Percentiles rank a stretch among this genome's conserved stretches.
Conservation (phyloP, 2,888 invertebrate genomes). For the Anthrax anthrax region DNA sequence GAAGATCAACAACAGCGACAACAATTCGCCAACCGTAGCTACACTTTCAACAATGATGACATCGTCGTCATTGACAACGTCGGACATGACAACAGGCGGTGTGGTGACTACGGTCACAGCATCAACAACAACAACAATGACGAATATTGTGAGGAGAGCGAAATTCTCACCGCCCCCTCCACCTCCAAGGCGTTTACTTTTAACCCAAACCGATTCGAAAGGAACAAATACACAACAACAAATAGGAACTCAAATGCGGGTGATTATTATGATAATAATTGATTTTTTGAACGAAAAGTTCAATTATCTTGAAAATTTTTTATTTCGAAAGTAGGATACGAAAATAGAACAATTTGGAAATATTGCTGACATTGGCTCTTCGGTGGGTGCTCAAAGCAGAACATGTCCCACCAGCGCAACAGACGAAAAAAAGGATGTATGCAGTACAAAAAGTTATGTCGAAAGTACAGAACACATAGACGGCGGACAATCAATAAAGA, state of each 20-base stretch:
- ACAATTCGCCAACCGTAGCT: background rate
- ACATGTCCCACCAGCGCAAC: conserved; percentile 15
- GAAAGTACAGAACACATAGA: conserved; percentile 18
- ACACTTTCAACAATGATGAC: too few relatives aligned
- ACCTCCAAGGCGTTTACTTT: conserved; percentile 30
- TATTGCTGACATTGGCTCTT: conserved; percentile 38
- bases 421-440: conserved; percentile 27
- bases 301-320: background rate
- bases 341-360: conserved; percentile 28
- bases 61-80: too few relatives aligned
- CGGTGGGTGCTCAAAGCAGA: conserved; percentile 23
- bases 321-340: conserved; percentile 14
- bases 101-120: conserved; percentile 1
- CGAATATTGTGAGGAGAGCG: conserved; percentile 14
- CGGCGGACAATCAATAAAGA: conserved; percentile 25
- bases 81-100: too few relatives aligned
- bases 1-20: background rate
- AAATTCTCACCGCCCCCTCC: conserved; percentile 25
- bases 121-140: conserved; percentile 5
- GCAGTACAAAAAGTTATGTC: conserved; percentile 18
- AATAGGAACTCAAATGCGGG: background rate
- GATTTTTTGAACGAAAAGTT: too few relatives aligned
- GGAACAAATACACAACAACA: background rate
- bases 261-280: too few relatives aligned
- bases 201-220: conserved; percentile 17